Conservation (phyloP, 2,113 vertebrate genomes). For the Uropsilus gracilis region DNA sequence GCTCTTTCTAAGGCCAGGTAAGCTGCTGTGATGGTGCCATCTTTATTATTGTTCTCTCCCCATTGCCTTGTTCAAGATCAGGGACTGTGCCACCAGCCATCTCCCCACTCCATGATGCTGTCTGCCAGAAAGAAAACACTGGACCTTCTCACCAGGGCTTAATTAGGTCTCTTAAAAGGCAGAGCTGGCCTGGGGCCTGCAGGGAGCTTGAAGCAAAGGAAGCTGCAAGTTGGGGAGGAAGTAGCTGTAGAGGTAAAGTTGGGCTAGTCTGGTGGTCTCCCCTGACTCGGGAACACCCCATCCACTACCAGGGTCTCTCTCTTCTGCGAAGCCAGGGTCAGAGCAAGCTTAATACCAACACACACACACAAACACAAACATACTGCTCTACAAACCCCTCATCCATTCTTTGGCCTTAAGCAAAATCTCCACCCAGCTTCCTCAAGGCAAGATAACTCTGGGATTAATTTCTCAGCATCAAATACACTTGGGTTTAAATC, state of each 20-base stretch:
- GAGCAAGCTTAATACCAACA: background rate
- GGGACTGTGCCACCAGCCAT: background rate
- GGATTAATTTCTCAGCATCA: background rate
- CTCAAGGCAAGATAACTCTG: background rate
- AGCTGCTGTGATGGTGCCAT: background rate
- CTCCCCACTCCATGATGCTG: background rate
- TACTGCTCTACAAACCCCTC: background rate
- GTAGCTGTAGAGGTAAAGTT: background rate
- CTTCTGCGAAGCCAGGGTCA: fast-evolving
- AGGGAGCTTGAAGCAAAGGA: conserved; percentile 16
- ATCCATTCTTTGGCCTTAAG: background rate
- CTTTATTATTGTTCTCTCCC: background rate
- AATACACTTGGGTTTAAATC: background rate
- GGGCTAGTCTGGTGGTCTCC: background rate
- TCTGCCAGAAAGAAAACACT: background rate
- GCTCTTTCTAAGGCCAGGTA: background rate
- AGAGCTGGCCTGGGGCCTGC: background rate
- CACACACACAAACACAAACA: background rate
- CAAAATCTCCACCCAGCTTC: background rate
- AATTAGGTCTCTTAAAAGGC: conserved; percentile 41
- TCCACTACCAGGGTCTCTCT: background rate
- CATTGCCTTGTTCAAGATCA: background rate
- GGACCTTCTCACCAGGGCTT: background rate
- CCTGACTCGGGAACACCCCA: background rate
- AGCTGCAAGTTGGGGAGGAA: background rate